phyloP scores from a whole-genome alignment of 2,888 invertebrate species.

The Cheilosia soror region DNA sequence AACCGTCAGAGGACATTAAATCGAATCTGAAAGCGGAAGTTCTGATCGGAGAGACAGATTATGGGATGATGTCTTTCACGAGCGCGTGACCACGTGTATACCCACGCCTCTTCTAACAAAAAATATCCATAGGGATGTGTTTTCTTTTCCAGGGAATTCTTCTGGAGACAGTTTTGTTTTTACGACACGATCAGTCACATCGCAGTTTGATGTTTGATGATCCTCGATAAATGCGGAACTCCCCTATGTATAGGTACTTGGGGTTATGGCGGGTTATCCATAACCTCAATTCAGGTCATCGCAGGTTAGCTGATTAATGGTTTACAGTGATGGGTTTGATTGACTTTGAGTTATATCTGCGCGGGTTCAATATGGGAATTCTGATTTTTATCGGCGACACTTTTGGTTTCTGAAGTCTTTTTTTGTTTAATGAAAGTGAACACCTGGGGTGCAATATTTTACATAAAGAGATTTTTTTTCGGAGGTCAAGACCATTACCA shows the following conservation, averaged over 20 bases:
- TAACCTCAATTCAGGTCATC: neutral
- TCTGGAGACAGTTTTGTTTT: neutral
- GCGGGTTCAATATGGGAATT: slow-evolving; percentile 14
- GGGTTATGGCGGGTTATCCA: neutral
- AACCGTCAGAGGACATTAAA: slow-evolving; percentile 55
- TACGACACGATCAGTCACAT: neutral
- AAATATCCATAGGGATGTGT: slow-evolving; percentile 40
- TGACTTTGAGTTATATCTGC: slow-evolving; percentile 26
- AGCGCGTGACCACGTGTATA: slow-evolving; percentile 69
- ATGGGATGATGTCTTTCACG: slow-evolving; percentile 49
- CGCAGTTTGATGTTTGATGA: slow-evolving; percentile 29
- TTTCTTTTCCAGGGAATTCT: slow-evolving; percentile 38
- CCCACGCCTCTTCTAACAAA: slow-evolving; percentile 59
- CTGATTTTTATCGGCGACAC: slow-evolving; percentile 25
- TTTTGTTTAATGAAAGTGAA: neutral
- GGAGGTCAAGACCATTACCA: too few species aligned
- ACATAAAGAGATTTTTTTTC: too few species aligned
- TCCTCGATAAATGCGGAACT: slow-evolving; percentile 27
- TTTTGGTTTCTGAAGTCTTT: slow-evolving; percentile 1
- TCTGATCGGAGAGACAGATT: slow-evolving; percentile 60
- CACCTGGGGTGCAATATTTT: neutral
- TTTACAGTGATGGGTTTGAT: slow-evolving; percentile 47
- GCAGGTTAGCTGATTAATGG: slow-evolving; percentile 58
- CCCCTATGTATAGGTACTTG: neutral
- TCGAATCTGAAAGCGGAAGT: slow-evolving; percentile 70